A percentile compares a stretch with the other conserved stretches of the same genome.
Evolutionary conservation across 2,888 invertebrate species (phyloP).

Genomic region (Caenorhabditis auriculariae): DNA sequence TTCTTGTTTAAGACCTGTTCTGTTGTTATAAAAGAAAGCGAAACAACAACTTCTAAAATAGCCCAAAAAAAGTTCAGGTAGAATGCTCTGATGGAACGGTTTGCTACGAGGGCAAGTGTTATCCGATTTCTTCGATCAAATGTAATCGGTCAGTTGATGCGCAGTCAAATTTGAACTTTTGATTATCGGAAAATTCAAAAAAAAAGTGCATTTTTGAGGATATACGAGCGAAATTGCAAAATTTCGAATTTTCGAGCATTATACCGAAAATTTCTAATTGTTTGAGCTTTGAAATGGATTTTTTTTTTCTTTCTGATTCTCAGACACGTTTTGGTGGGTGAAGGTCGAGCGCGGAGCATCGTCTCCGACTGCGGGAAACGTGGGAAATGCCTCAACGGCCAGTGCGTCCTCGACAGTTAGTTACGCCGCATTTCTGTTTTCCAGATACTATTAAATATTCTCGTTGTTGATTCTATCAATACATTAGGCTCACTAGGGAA

Average conservation of each 20-base stretch:
- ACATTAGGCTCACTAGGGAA: too few species aligned
- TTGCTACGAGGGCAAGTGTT: conserved; percentile 48
- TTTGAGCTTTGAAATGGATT: too few species aligned
- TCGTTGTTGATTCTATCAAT: background rate
- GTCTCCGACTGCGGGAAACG: conserved; percentile 50
- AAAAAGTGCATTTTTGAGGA: too few species aligned
- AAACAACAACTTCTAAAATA: background rate
- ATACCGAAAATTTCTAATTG: too few species aligned
- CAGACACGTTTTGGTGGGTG: conserved; percentile 44
- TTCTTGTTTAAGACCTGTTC: background rate
- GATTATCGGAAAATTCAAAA: too few species aligned
- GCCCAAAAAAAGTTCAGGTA: conserved; percentile 23
- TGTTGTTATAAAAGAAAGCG: too few species aligned
- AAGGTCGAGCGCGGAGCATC: conserved; percentile 45
- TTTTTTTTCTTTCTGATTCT: conserved; percentile 2
- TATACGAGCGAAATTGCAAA: too few species aligned
- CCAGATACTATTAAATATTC: background rate
- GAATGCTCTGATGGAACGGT: conserved; percentile 38
- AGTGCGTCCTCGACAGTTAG: conserved; percentile 50
- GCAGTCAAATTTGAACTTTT: too few species aligned
- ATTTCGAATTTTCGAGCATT: too few species aligned
- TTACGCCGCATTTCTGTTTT: background rate
- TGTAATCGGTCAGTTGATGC: conserved; percentile 50
- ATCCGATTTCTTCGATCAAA: conserved; percentile 43
- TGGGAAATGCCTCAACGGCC: conserved; percentile 56